Evolutionary conservation across 2,113 vertebrate genomes (phyloP).

Genomic region (Cacatua alba): DNA sequence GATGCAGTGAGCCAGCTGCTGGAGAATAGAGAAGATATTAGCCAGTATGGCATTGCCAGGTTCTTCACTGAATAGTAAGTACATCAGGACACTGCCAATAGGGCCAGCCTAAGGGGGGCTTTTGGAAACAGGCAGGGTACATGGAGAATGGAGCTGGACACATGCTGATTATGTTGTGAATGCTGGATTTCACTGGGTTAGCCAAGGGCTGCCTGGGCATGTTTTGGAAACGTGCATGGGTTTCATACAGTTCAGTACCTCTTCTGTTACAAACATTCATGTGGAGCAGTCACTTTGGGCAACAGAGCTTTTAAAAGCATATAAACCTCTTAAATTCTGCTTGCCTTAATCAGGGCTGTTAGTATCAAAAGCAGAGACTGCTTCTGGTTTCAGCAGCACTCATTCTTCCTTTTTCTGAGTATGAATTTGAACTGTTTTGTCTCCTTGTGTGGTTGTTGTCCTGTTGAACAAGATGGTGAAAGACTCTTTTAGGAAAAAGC

Average conservation of each 20-base stretch:
- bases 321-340: background rate
- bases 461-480: background rate
- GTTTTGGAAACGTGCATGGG: background rate
- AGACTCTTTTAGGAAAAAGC: background rate
- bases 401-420: background rate
- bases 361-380: background rate
- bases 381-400: background rate
- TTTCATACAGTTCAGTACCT: background rate
- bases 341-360: background rate
- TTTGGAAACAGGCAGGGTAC: constrained; percentile 32
- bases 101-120: background rate
- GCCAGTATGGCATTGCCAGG: constrained; percentile 87
- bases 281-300: background rate
- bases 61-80: constrained; percentile 99
- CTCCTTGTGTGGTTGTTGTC: background rate
- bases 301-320: background rate
- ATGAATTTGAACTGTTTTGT: background rate
- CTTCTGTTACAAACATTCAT: background rate
- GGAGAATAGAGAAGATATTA: constrained; percentile 92
- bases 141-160: background rate
- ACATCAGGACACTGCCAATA: constrained; percentile 12
- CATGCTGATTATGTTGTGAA: constrained; percentile 14
- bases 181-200: background rate
- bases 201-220: background rate
- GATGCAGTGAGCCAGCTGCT: constrained; percentile 93